These are phyloP conservation scores for Phaetusa simplex DNA, from an alignment of 2,113 vertebrate species.

Conservation along the genomic window DNA sequence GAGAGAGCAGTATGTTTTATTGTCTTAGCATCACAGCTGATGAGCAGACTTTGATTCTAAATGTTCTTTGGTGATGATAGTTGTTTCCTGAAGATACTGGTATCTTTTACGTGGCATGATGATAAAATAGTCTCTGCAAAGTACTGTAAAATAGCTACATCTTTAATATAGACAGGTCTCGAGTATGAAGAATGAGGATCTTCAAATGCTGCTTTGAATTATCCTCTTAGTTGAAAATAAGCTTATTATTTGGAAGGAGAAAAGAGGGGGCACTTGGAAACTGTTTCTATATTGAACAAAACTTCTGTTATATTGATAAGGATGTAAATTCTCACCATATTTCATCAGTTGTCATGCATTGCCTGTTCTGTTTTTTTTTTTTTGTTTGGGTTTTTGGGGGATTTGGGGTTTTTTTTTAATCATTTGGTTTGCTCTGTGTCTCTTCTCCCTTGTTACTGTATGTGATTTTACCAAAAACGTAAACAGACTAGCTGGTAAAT, in stretches of 20 bases:
- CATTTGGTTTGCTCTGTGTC: not conserved
- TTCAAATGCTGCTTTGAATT: conserved; percentile 24
- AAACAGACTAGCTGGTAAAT: not conserved
- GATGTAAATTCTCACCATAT: not conserved
- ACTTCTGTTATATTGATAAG: not conserved
- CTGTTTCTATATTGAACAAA: not conserved
- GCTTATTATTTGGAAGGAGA: conserved; percentile 9
- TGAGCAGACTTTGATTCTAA: not conserved
- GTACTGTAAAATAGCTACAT: not conserved
- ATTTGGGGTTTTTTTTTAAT: not conserved
- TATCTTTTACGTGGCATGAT: not conserved
- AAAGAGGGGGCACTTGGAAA: not conserved
- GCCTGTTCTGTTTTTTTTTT: not conserved
- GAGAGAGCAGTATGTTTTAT: not conserved
- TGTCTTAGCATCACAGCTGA: not conserved
- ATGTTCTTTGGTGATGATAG: not conserved
- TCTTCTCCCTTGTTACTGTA: not conserved
- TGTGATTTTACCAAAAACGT: not conserved
- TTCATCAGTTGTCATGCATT: not conserved
- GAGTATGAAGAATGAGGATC: not conserved
- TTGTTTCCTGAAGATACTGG: not conserved
- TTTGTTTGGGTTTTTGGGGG: not conserved
- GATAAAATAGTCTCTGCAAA: not conserved
- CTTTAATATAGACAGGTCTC: not conserved
- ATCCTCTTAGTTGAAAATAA: conserved; percentile 51